Percentiles rank a stretch among this genome's conserved stretches.
Conservation (phyloP, 2,113 vertebrate species). For the Siniperca chuatsi region DNA sequence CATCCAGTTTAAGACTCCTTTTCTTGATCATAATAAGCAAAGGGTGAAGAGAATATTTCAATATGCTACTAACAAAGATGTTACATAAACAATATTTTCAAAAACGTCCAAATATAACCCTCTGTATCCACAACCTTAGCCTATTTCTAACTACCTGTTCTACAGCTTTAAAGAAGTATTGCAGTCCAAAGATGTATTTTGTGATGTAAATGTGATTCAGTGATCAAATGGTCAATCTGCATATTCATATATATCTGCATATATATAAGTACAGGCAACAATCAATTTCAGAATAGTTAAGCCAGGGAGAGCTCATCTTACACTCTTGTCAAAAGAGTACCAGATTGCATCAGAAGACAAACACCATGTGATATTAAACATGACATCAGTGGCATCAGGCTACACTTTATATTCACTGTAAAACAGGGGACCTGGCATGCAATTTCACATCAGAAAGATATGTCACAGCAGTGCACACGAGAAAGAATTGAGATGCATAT, state of each 20-base stretch:
- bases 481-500: not conserved
- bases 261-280: not conserved
- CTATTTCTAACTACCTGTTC: not conserved
- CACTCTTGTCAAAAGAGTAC: slow-evolving; percentile 1
- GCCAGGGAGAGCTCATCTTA: slow-evolving; percentile 3
- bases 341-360: slow-evolving; percentile 28
- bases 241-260: too few species aligned
- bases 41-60: not conserved
- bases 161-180: not conserved
- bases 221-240: not conserved
- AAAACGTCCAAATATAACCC: not conserved
- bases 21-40: too few species aligned
- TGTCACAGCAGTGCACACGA: slow-evolving; percentile 2
- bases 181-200: not conserved
- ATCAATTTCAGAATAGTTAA: not conserved
- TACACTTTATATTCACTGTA: slow-evolving; percentile 28
- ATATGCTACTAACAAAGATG: not conserved
- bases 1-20: too few species aligned
- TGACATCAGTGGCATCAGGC: slow-evolving; percentile 37
- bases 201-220: not conserved
- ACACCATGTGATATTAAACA: slow-evolving; percentile 43
- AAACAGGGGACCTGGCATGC: not conserved
- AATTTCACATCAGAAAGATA: slow-evolving; percentile 10
- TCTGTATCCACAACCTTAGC: not conserved
- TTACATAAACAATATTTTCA: not conserved